Conservation (phyloP, 2,797 vertebrate genomes). For the Tamandua tetradactyla region DNA sequence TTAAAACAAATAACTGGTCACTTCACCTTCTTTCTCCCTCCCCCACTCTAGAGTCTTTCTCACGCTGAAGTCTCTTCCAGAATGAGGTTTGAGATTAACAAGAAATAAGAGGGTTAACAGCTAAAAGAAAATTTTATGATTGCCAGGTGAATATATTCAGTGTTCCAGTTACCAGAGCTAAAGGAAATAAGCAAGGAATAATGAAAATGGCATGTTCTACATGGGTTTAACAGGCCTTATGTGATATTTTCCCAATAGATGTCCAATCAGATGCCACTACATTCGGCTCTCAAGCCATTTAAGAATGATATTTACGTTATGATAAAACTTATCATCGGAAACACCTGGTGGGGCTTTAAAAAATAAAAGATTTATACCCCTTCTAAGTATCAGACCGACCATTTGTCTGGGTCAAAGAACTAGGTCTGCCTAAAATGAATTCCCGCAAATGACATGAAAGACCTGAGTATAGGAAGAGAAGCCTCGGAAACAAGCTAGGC, state of each 20-base stretch:
- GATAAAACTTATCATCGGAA: neutral
- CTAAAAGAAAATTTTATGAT: neutral
- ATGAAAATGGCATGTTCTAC: neutral
- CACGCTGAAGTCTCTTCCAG: neutral
- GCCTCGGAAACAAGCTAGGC: neutral
- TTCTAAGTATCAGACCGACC: neutral
- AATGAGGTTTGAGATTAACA: neutral
- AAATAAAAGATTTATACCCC: too few species aligned
- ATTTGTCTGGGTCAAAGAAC: neutral
- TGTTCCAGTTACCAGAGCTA: neutral
- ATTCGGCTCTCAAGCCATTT: neutral
- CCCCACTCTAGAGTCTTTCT: neutral
- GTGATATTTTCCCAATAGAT: neutral
- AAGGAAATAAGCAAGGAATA: neutral
- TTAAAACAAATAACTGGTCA: neutral
- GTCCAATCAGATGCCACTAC: neutral
- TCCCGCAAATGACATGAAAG: neutral
- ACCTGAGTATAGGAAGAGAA: neutral
- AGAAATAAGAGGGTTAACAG: neutral
- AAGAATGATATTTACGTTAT: neutral
- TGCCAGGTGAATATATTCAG: neutral
- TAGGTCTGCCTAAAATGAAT: neutral
- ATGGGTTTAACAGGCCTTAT: neutral
- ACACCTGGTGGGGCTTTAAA: fast-evolving
- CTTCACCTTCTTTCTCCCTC: neutral